Evolutionary conservation across 2,888 invertebrate species (phyloP).

Genomic region (Dysmachus trigonus): DNA sequence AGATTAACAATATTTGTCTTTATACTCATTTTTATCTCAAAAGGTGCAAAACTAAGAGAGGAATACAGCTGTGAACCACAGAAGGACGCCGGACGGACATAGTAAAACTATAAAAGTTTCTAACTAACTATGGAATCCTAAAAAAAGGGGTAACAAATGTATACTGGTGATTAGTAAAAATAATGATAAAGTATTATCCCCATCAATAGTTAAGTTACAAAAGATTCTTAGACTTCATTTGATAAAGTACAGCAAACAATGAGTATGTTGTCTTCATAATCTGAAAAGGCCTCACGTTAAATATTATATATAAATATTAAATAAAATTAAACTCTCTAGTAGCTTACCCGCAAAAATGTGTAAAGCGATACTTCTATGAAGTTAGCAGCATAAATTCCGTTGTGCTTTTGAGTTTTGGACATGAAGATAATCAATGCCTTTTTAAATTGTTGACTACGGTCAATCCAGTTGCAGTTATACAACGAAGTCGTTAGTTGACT

Average conservation of each 20-base stretch:
- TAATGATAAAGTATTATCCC: background rate
- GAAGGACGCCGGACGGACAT: no score
- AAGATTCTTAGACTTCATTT: background rate
- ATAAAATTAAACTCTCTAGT: background rate
- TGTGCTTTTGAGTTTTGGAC: background rate
- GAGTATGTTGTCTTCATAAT: conserved; percentile 35
- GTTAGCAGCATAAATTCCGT: conserved; percentile 19
- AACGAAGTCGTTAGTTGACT: background rate
- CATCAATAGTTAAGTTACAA: background rate
- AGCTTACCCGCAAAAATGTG: conserved; percentile 27
- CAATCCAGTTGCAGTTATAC: background rate
- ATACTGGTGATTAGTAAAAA: background rate
- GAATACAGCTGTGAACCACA: no score
- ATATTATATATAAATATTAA: background rate
- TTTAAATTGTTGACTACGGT: background rate
- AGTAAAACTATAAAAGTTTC: no score
- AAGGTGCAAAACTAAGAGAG: no score
- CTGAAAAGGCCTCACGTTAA: background rate
- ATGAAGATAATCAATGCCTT: conserved; percentile 1
- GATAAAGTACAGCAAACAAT: conserved; percentile 23
- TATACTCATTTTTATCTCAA: no score
- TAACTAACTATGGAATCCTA: no score
- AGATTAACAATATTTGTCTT: no score
- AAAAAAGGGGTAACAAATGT: no score
- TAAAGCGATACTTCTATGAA: background rate